Percentiles rank a stretch among this genome's conserved stretches.
Conservation (phyloP, 2,113 vertebrate genomes). For the Quiscalus mexicanus region DNA sequence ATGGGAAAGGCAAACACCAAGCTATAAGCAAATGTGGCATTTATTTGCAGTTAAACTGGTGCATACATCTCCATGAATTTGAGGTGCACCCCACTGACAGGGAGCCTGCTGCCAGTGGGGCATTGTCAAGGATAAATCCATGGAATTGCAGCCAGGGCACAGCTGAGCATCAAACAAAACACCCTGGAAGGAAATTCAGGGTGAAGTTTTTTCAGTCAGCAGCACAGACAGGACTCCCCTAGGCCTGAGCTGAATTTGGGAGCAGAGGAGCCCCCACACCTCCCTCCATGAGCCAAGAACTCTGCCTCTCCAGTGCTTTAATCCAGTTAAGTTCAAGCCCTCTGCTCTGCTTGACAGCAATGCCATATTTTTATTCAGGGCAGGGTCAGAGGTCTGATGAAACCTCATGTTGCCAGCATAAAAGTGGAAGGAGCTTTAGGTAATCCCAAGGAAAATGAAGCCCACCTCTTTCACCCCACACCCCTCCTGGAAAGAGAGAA, state of each 20-base stretch:
- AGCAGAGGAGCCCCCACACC: background rate
- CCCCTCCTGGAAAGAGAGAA: conserved; percentile 8
- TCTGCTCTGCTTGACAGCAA: conserved; percentile 18
- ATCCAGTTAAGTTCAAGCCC: conserved; percentile 69
- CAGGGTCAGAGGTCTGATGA: conserved; percentile 61
- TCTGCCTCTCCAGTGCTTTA: background rate
- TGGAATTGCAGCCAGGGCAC: background rate
- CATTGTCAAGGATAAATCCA: background rate
- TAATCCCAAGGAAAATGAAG: conserved; percentile 72
- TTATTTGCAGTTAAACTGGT: conserved; percentile 1
- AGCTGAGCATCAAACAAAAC: background rate
- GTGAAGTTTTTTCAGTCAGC: background rate
- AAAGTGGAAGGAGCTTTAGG: conserved; percentile 67
- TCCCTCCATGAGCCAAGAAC: background rate
- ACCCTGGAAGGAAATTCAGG: background rate
- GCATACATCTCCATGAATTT: background rate
- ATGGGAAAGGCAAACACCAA: conserved; percentile 23
- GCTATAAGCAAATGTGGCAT: conserved; percentile 2
- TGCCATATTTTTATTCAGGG: conserved; percentile 56
- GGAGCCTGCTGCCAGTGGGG: background rate
- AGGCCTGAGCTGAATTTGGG: background rate
- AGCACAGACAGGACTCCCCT: background rate
- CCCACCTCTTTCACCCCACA: background rate
- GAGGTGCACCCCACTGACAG: background rate
- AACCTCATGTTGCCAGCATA: conserved; percentile 56